A percentile compares a stretch with the other conserved stretches of the same genome.
Conservation (phyloP, 2,113 vertebrate species). For the Lampris megalopsis region DNA sequence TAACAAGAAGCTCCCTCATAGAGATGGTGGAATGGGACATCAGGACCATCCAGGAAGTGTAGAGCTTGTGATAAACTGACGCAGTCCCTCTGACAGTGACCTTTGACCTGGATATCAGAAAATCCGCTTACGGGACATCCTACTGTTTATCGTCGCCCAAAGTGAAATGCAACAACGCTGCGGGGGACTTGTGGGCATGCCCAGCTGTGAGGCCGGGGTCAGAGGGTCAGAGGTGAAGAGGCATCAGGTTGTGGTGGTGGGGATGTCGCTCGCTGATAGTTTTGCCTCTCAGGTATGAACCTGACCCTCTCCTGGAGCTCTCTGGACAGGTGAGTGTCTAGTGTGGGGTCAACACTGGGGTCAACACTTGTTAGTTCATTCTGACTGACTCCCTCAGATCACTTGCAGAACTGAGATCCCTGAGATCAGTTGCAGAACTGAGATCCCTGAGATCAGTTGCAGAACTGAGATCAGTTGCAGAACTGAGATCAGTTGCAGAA, state of each 20-base stretch:
- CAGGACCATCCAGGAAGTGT: conserved; percentile 31
- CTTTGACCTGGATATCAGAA: conserved; percentile 47
- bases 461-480: no score
- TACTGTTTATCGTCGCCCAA: not conserved
- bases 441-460: no score
- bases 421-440: no score
- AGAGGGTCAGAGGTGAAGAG: conserved; percentile 28
- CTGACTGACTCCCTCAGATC: no score
- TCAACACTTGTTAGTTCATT: no score
- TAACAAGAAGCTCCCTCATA: conserved; percentile 16
- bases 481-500: no score
- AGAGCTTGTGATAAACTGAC: conserved; percentile 14
- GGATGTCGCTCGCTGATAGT: not conserved
- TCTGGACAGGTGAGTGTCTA: conserved; percentile 68
- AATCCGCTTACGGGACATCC: conserved; percentile 59
- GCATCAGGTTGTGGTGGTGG: conserved; percentile 42
- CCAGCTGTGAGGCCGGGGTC: not conserved
- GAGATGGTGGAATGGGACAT: not conserved
- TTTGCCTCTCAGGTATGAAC: conserved; percentile 59
- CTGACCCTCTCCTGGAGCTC: conserved; percentile 44
- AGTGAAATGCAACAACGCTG: conserved; percentile 21
- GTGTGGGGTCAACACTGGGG: not conserved
- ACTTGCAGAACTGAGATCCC: no score
- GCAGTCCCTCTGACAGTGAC: conserved; percentile 30
- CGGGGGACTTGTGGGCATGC: conserved; percentile 36